phyloP scores from a whole-genome alignment of 2,113 vertebrate genomes.

The Ceratotherium simum region DNA sequence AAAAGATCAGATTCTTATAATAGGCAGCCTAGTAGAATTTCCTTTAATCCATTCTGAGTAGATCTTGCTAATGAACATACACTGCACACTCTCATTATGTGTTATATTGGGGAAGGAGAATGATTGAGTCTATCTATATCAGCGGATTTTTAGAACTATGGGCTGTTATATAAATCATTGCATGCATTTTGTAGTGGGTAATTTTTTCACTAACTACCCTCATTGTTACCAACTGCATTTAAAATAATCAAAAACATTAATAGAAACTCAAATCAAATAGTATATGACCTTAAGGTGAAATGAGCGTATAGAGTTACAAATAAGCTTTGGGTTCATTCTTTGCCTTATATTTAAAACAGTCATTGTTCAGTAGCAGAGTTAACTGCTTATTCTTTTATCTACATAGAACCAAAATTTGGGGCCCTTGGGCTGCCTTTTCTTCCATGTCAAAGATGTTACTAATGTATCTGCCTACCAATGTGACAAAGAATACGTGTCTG shows the following conservation, averaged over 20 bases:
- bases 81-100: not conserved
- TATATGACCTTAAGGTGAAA: not conserved
- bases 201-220: conserved; percentile 48
- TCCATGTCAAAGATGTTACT: conserved; percentile 83
- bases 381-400: conserved; percentile 78
- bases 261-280: conserved; percentile 43
- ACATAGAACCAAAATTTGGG: conserved; percentile 68
- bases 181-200: conserved; percentile 67
- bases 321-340: conserved; percentile 58
- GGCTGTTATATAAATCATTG: not conserved
- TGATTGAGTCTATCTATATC: not conserved
- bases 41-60: not conserved
- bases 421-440: conserved; percentile 74
- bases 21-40: not conserved
- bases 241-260: conserved; percentile 78
- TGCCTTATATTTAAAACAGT: conserved; percentile 69
- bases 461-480: conserved; percentile 73
- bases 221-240: conserved; percentile 74
- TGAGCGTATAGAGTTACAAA: conserved; percentile 53
- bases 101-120: not conserved
- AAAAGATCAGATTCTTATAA: not conserved
- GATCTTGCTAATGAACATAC: not conserved
- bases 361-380: conserved; percentile 44
- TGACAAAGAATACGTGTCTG: conserved; percentile 73
- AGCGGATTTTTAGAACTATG: not conserved